Evolutionary conservation across 2,888 invertebrate genomes (phyloP), one percentile per base, ranked within the genome.

Genomic region (Colletes collaris): DNA sequence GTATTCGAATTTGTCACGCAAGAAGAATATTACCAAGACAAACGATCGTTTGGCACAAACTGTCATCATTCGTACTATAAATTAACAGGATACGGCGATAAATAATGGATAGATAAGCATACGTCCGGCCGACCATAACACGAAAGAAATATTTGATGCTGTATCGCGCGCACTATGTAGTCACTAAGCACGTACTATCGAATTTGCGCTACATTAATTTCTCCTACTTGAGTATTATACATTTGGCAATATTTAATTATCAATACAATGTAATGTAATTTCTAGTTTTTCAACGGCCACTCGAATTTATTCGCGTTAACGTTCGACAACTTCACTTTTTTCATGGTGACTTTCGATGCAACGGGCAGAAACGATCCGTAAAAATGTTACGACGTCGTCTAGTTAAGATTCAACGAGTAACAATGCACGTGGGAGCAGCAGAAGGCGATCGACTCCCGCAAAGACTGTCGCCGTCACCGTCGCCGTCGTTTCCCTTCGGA

Each of bases 401-500:
- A 40, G 82, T 86, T 81, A 64, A 79, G 68, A 83, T 85, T 79
- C 59, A 60, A 76, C 59, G 68, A 70, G 60, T 69, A 55, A 71
- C 37, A 71, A 58, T 59, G 62, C 72, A 83, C 86, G 79, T 79
- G 84, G 77, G 79, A 81, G 83, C 62, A 73, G 49, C 66, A 27
- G 68, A 79, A 76, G 76, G 62, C 78, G 76, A 49, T 10, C 72
- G 86, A 87, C 88, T 88, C 88, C 88, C 88, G 88, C 88, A 83
- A 75, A 88, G 88, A 79, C 52, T 72, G 75, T 75, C 53, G 67
- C 35, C 52, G 59, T 74, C 64, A 65, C 50, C 73, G 58, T 63
- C 52, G 71, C 50, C 50, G 58, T 52, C 59, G 50, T 56, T 58
- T 55, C 53, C 67, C 49, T 58, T 37, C 65, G 63, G 19, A 59